phyloP scores from a whole-genome alignment of 1,140 invertebrate species.

The Leguminivora glycinivorella region DNA sequence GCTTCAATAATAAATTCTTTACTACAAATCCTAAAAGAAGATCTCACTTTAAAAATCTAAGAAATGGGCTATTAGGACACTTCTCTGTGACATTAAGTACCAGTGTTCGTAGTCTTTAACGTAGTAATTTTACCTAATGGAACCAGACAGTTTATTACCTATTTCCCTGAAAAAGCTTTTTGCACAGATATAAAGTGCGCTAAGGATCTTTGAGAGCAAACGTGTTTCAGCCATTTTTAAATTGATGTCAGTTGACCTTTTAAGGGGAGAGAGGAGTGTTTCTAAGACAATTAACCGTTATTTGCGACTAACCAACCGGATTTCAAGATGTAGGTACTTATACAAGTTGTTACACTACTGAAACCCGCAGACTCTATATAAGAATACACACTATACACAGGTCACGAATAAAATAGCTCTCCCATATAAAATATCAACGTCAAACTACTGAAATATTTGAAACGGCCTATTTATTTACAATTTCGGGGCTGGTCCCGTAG shows the following conservation, averaged over 20 bases:
- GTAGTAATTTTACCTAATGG: conserved; percentile 23
- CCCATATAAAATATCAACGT: too few species aligned
- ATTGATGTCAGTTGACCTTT: not conserved
- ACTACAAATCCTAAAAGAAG: not conserved
- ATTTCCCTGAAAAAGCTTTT: conserved; percentile 15
- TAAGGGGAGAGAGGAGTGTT: not conserved
- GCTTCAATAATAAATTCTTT: too few species aligned
- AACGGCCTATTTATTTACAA: too few species aligned
- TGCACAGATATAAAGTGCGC: conserved; percentile 8
- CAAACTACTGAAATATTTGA: too few species aligned
- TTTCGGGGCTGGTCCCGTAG: too few species aligned
- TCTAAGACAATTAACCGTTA: not conserved
- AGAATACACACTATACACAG: too few species aligned
- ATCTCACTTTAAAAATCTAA: not conserved
- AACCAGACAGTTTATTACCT: conserved; percentile 20
- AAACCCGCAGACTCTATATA: too few species aligned
- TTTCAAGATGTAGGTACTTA: too few species aligned
- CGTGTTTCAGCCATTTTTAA: conserved; percentile 4
- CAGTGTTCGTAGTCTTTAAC: conserved; percentile 3
- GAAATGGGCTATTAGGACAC: not conserved
- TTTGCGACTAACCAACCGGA: too few species aligned
- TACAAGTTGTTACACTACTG: too few species aligned
- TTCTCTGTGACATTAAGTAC: not conserved
- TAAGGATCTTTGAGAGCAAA: not conserved
- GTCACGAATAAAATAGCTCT: too few species aligned